phyloP scores from a whole-genome alignment of 1,140 invertebrate genomes.

The Polypedilum pembai region DNA sequence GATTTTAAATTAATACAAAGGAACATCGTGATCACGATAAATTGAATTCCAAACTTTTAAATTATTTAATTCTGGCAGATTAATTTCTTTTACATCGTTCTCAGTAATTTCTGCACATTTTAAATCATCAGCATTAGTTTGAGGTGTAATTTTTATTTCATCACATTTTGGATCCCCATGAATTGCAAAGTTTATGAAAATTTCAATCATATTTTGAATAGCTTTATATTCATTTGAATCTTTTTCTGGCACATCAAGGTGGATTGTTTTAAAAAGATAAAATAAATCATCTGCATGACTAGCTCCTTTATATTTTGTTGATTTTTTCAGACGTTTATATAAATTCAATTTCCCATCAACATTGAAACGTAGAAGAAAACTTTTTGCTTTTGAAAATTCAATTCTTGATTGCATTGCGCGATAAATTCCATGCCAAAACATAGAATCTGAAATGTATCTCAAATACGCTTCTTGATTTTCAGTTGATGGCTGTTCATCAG shows the following conservation, averaged over 20 bases:
- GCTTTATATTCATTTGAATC: conserved; percentile 38
- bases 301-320: conserved; percentile 43
- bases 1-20: background rate
- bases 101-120: conserved; percentile 44
- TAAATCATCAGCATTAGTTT: conserved; percentile 34
- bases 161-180: conserved; percentile 40
- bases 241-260: conserved; percentile 40
- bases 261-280: conserved; percentile 51
- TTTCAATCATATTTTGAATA: conserved; percentile 45
- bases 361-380: conserved; percentile 46
- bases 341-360: conserved; percentile 36
- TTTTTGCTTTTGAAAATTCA: conserved; percentile 37
- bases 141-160: conserved; percentile 30
- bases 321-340: conserved; percentile 31
- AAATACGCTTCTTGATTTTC: conserved; percentile 31
- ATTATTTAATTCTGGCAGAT: conserved; percentile 42
- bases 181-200: conserved; percentile 46
- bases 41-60: conserved; percentile 44
- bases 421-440: conserved; percentile 45
- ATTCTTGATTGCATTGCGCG: conserved; percentile 37
- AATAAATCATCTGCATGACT: conserved; percentile 57
- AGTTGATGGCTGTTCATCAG: background rate
- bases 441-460: conserved; percentile 36
- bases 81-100: conserved; percentile 35
- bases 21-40: conserved; percentile 32